These are phyloP conservation scores for Pseudochirops cupreus DNA, from an alignment of 2,797 vertebrate species.

Conservation along the genomic window DNA sequence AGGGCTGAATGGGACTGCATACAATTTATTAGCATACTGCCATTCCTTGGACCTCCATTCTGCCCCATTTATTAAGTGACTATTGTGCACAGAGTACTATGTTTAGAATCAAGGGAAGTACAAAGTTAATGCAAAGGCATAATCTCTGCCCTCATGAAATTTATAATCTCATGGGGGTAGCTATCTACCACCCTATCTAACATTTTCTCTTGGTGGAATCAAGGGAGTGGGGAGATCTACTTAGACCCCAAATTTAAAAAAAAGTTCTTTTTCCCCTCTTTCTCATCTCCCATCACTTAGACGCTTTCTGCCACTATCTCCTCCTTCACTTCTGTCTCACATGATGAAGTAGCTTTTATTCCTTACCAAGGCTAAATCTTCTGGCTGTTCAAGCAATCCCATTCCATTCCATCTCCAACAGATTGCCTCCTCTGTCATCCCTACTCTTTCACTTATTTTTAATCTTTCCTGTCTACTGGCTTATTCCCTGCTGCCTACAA, in stretches of 20 bases:
- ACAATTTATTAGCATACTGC: neutral
- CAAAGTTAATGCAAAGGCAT: neutral
- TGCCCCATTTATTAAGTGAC: neutral
- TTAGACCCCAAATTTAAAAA: neutral
- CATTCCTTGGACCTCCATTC: neutral
- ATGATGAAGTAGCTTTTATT: neutral
- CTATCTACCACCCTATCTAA: neutral
- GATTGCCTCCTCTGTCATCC: neutral
- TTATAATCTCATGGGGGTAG: neutral
- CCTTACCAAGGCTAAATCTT: neutral
- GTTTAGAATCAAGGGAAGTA: neutral
- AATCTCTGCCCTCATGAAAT: neutral
- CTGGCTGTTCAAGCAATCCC: neutral
- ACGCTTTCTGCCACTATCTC: neutral
- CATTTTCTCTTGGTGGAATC: neutral
- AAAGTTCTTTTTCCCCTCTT: neutral
- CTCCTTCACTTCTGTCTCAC: neutral
- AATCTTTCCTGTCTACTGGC: neutral
- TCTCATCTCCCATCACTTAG: neutral
- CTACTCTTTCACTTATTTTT: neutral
- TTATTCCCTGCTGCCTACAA: neutral
- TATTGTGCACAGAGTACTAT: neutral
- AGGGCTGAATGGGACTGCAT: neutral
- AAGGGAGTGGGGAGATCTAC: neutral
- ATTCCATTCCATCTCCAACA: neutral